Evolutionary conservation across 2,113 vertebrate species (phyloP), one percentile per base, ranked within the genome.

Genomic region (Scytalopus superciliaris): DNA sequence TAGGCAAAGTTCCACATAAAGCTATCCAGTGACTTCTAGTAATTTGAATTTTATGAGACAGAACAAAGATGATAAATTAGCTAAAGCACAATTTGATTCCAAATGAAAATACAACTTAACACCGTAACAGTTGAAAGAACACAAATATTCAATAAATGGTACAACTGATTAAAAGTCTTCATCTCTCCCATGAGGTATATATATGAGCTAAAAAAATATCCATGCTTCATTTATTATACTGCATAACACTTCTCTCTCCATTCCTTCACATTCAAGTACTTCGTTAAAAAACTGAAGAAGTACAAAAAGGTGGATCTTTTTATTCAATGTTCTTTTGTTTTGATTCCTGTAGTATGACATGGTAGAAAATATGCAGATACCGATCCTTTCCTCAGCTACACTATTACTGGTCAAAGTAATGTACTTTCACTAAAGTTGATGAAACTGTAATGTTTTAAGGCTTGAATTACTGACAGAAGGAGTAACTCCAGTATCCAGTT

Each of bases 51-150:
- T 87, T 59, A 87, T 57, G 62, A 82, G 19, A 75, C 33, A 81
- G 60, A 90, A 74, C 3, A 4, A 84, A 47, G 39, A 84, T 49
- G 31, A 55, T 59, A 84, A 84, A 70, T 73, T 64, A 76, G 62
- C 40, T 60, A 50, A 82, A 78, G 52, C 30, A 75, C 24, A 85
- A 37, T 57, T 80, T 45, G 62, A 72, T 83, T 92, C 53, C 53
- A 79, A 89, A 87, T 79, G 84, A 95, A 93, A 91, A 93, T 39
- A 85, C 28, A 84, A 59, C 30, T 84, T 63, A 82, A 66, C 63
- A 76, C 40, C 52, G 17, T 39, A 73, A 69, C 53, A 73, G 53
- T 1, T 72, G 59, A 85, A 84, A 79, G 52, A 91, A 70, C 21
- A 39, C 55, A 84, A 79, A 87, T 85, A 87, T 40, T 42, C 22